phyloP scores from a whole-genome alignment of 2,888 invertebrate genomes.

The Brenthis daphne region DNA sequence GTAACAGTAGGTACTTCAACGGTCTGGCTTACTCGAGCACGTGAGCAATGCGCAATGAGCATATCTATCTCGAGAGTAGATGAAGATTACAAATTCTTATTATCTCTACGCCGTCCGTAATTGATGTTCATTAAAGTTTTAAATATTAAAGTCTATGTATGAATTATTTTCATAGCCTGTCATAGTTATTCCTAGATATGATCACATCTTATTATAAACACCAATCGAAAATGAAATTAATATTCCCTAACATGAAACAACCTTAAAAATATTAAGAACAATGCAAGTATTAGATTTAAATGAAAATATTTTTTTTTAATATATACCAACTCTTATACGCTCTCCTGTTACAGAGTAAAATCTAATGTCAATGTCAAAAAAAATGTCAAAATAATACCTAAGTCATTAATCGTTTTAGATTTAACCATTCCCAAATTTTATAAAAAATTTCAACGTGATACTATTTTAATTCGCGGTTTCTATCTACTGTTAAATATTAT shows the following conservation, averaged over 20 bases:
- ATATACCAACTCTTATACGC: not conserved
- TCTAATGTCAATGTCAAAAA: too few relatives aligned
- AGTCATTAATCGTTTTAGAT: conserved; percentile 29
- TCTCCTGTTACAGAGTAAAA: conserved; percentile 13
- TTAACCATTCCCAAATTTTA: conserved; percentile 54
- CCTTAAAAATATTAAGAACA: not conserved
- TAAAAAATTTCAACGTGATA: conserved; percentile 60
- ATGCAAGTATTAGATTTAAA: not conserved
- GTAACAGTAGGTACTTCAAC: not conserved
- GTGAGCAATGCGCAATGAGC: not conserved
- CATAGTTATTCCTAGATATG: not conserved
- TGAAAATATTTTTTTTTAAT: not conserved
- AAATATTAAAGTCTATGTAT: conserved; percentile 14
- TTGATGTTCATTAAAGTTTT: conserved; percentile 21
- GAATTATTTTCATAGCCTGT: conserved; percentile 5
- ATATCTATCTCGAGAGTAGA: conserved; percentile 12
- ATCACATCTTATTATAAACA: too few relatives aligned
- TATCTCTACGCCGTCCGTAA: conserved; percentile 22
- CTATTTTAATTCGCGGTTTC: conserved; percentile 59
- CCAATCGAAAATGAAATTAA: too few relatives aligned
- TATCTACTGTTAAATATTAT: conserved; percentile 51
- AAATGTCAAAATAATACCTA: too few relatives aligned
- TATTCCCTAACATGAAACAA: not conserved
- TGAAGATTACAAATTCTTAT: not conserved
- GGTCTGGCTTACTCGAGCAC: not conserved